Conservation (phyloP, 2,797 vertebrate genomes). For the Macrochelys suwanniensis region DNA sequence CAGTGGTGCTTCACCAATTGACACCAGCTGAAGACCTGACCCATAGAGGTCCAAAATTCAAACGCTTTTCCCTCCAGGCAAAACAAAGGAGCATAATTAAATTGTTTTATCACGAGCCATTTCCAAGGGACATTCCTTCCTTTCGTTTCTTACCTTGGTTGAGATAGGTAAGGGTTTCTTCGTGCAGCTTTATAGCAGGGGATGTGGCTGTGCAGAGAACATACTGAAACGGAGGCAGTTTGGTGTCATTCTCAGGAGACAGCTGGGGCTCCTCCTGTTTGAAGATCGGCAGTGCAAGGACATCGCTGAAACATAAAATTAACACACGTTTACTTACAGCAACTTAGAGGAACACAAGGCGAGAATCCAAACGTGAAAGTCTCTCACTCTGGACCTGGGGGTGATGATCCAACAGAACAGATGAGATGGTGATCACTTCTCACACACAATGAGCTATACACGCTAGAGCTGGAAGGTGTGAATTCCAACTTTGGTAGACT, state of each 20-base stretch:
- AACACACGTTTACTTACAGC: fast-evolving
- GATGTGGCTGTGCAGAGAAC: constrained; percentile 92
- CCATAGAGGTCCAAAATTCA: neutral
- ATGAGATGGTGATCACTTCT: neutral
- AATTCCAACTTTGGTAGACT: neutral
- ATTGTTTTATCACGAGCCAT: neutral
- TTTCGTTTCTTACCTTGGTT: constrained; percentile 91
- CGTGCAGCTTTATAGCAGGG: constrained; percentile 92
- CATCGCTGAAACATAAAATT: constrained; percentile 83
- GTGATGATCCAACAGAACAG: neutral
- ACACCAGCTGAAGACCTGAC: neutral
- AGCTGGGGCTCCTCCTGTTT: constrained; percentile 89
- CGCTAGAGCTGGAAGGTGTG: neutral
- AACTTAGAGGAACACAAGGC: neutral
- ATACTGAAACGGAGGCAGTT: constrained; percentile 88
- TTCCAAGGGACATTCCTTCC: neutral
- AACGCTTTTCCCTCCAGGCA: fast-evolving
- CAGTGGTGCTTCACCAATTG: neutral
- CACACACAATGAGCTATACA: neutral
- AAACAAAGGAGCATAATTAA: neutral
- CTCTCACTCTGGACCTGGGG: neutral
- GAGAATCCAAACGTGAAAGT: neutral
- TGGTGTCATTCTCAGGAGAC: constrained; percentile 83
- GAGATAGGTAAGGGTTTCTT: constrained; percentile 95
- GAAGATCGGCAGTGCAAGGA: constrained; percentile 89